Evolutionary conservation across 2,797 vertebrate species (phyloP), one percentile per base, ranked within the genome.

Genomic region (Chloroceryle inda): DNA sequence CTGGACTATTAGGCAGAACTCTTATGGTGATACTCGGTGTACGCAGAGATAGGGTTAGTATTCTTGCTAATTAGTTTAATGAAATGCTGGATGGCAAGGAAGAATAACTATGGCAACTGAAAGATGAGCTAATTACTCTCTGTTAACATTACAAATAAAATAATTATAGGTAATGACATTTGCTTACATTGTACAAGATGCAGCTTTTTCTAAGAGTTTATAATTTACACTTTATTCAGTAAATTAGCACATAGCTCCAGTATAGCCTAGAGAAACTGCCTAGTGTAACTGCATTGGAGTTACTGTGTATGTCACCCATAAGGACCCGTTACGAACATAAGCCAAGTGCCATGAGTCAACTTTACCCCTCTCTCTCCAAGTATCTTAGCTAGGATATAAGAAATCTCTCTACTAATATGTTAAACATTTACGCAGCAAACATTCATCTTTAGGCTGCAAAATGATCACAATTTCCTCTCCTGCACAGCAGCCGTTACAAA

Each of bases 91-190:
- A 71, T 92, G 53, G 38, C 50, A 86, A 88, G 49, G 68, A 94
- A 74, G 13, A 88, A 95, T 95, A 97, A 90, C 90, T 96, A 97
- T 95, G 89, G 89, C 83, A 96, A 96, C 95, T 90, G 74, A 88
- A 72, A 73, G 47, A 95, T n/a, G 29, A 94, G 64, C 63, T 88
- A 93, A 96, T 89, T 84, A 76, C 31, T 88, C 85, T 92, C 80
- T 61, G 74, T 85, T 95, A 95, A 59, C 67, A 53, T 88, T 90
- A 82, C 40, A 88, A 90, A 93, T 93, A 88, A 92, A 94, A 69
- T 75, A 94, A 96, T 82, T 59, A 35, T 56, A 95, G 74, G 85
- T 94, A 59, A 59, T 63, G 76, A 88, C 21, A 85, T 73, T 75
- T 82, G 72, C 62, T 93, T 55, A 53, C 44, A 85, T 91, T 92